Evolutionary conservation across 2,888 invertebrate species (phyloP), one percentile per base, ranked within the genome.

Genomic region (Euclidia mi): DNA sequence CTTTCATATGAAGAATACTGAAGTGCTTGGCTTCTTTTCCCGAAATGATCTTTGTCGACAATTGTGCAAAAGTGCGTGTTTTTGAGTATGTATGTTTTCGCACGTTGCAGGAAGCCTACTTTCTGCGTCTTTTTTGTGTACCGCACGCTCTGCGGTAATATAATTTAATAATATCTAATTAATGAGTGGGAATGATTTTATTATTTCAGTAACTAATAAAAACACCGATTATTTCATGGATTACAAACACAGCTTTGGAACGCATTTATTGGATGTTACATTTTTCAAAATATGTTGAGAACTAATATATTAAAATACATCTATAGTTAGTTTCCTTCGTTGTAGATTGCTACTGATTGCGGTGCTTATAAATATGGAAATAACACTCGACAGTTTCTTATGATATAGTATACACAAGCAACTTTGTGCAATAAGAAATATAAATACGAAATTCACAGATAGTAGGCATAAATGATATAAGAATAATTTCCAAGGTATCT

Each of bases 101-200:
- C n/a, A n/a, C n/a, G n/a, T n/a, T n/a, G n/a, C n/a, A n/a, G n/a
- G n/a, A n/a, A n/a, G n/a, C n/a, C n/a, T n/a, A n/a, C n/a, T n/a
- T n/a, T n/a, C n/a, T n/a, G n/a, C n/a, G n/a, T n/a, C n/a, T n/a
- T n/a, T n/a, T n/a, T n/a, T n/a, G n/a, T n/a, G n/a, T n/a, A 3
- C 7, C 20, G 1, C 4, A 3, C 7, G 20, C 20, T 1, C 7
- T 25, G 20, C 20, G 4, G 20, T 7, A 34, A 14, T 3, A 1
- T 14, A 12, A 34, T 2, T 6, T 34, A 14, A 1, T 34, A 34
- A 3, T 11, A 29, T 25, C 32, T 41, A 34, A 28, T 34, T 31
- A 28, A 20, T 48, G 48, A 60, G 46, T 60, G 52, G 71, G 71
- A 67, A 67, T 67, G 67, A 60, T 70, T 0, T 6, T 7, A 17